Percentiles rank a stretch among this genome's conserved stretches.
phyloP scores from a whole-genome alignment of 2,113 vertebrate genomes.

The Antidorcas marsupialis region DNA sequence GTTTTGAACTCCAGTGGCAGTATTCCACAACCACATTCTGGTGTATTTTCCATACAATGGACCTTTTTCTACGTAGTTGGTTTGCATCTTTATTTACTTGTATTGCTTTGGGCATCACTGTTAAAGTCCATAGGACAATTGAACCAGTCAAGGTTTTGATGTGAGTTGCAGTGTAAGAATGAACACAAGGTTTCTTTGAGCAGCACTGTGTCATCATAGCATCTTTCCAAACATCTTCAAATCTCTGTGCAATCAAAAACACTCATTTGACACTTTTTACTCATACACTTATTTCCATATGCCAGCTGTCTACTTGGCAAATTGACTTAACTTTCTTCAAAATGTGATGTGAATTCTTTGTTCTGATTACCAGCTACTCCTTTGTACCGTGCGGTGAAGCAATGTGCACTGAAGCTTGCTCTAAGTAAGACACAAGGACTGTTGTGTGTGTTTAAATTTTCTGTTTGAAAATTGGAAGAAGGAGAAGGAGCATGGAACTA shows the following conservation, averaged over 20 bases:
- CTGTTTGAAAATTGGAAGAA: background rate
- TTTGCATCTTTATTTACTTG: background rate
- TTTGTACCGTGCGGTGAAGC: background rate
- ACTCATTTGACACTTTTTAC: slow-evolving; percentile 28
- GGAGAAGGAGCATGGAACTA: background rate
- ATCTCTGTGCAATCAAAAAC: background rate
- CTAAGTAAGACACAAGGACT: background rate
- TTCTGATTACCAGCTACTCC: slow-evolving; percentile 6
- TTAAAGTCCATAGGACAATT: background rate
- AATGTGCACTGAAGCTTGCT: background rate
- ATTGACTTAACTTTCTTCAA: background rate
- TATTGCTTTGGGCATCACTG: background rate
- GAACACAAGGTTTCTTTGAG: background rate
- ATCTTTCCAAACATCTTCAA: background rate
- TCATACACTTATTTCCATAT: slow-evolving; percentile 2
- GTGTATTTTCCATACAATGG: too few species aligned
- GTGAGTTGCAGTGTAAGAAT: background rate
- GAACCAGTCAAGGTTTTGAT: background rate
- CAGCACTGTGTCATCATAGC: background rate
- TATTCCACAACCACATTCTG: background rate
- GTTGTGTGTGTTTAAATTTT: background rate
- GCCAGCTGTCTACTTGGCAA: slow-evolving; percentile 38
- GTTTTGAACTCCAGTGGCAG: background rate
- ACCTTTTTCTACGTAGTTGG: background rate
- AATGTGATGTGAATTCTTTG: background rate